Evolutionary conservation across 2,113 vertebrate species (phyloP).

Genomic region (Megaptera novaeangliae): DNA sequence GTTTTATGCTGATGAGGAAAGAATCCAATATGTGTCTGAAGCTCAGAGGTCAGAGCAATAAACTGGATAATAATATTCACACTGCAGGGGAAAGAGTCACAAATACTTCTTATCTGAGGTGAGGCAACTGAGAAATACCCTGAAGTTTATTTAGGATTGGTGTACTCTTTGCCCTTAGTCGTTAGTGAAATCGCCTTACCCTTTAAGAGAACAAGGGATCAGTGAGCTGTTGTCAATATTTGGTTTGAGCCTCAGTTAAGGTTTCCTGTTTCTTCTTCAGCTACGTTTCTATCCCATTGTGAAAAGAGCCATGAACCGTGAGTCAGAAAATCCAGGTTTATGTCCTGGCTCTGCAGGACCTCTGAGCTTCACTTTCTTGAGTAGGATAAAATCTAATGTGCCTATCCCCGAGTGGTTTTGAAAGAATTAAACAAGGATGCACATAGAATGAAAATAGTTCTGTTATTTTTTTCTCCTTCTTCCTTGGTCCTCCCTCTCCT

Average conservation of each 20-base stretch:
- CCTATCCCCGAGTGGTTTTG: background rate
- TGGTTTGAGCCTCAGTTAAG: background rate
- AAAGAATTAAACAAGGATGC: background rate
- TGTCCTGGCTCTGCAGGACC: background rate
- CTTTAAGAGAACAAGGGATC: background rate
- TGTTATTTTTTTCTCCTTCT: background rate
- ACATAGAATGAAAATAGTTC: background rate
- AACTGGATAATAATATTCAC: background rate
- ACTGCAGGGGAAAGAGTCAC: background rate
- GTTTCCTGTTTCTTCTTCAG: background rate
- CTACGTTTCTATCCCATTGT: background rate
- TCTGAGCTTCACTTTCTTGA: background rate
- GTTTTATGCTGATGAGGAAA: conserved; percentile 64
- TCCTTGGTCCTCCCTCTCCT: background rate
- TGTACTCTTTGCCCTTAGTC: background rate
- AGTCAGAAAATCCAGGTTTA: background rate
- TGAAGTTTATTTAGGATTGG: background rate
- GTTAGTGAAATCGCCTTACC: background rate
- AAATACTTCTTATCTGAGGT: background rate
- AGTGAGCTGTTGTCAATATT: background rate
- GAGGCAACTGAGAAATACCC: background rate
- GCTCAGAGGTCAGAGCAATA: conserved; percentile 46
- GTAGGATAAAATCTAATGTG: background rate
- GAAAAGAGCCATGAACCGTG: background rate
- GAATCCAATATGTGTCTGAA: conserved; percentile 57